Conservation (phyloP, 2,888 invertebrate species). For the Drosophila subsilvestris region DNA sequence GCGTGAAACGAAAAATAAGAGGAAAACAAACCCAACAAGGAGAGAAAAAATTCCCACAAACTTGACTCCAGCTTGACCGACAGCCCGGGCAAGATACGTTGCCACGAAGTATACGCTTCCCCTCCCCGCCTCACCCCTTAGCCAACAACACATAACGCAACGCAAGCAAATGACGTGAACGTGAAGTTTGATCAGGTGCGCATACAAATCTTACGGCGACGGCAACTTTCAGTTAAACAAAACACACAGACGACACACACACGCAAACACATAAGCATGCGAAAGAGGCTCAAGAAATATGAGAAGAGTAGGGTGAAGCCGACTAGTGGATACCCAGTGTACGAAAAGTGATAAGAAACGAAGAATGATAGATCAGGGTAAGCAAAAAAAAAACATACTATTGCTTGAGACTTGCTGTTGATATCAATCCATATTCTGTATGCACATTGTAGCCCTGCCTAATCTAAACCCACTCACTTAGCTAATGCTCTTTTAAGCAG, state of each 20-base stretch:
- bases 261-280: conserved; percentile 1
- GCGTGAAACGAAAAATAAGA: conserved; percentile 32
- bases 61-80: conserved; percentile 55
- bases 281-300: conserved; percentile 20
- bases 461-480: neutral
- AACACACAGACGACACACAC: conserved; percentile 25
- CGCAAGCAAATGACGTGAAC: conserved; percentile 73
- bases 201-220: conserved; percentile 70
- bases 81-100: conserved; percentile 24
- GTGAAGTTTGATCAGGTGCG: conserved; percentile 79
- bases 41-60: conserved; percentile 68
- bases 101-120: conserved; percentile 2
- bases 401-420: too few species aligned
- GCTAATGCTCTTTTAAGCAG: neutral
- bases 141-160: conserved; percentile 19
- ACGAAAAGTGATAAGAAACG: too few species aligned
- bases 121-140: neutral
- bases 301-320: neutral
- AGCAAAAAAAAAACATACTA: neutral
- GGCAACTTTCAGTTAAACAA: conserved; percentile 73
- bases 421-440: too few species aligned
- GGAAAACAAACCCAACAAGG: conserved; percentile 4
- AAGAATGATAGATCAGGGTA: neutral
- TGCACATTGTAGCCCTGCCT: neutral
- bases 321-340: conserved; percentile 10